Percentiles rank a stretch among this genome's conserved stretches.
Conservation (phyloP, 2,888 invertebrate genomes). For the Latrodectus hesperus region DNA sequence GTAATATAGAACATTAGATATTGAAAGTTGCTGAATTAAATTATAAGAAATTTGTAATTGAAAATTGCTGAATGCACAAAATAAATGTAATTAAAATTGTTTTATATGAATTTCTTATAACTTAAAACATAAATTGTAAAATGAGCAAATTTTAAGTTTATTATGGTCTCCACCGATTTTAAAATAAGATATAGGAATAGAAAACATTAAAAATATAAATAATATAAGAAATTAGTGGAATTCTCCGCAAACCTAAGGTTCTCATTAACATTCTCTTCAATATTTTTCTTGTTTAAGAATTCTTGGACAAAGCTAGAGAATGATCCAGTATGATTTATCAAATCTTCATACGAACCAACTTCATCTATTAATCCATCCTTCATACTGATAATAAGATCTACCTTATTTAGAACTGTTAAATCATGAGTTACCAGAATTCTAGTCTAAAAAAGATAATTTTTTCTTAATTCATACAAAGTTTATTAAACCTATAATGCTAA, state of each 20-base stretch:
- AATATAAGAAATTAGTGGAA: no score
- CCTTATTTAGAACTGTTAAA: conserved; percentile 76
- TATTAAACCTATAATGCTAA: background rate
- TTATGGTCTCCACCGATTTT: no score
- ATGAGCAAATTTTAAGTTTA: no score
- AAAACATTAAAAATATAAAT: no score
- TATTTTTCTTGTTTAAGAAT: conserved; percentile 7
- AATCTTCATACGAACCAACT: conserved; percentile 75
- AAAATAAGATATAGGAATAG: no score
- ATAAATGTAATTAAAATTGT: no score
- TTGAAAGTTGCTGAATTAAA: no score
- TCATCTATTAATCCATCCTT: conserved; percentile 76
- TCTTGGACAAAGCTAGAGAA: conserved; percentile 55
- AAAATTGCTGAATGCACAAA: no score
- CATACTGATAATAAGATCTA: conserved; percentile 76
- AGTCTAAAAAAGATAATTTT: conserved; percentile 76
- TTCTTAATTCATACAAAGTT: background rate
- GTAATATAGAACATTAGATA: no score
- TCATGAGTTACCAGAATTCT: conserved; percentile 78
- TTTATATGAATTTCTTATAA: no score
- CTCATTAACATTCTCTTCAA: conserved; percentile 15
- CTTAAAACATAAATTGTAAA: no score
- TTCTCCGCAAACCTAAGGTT: conserved; percentile 2
- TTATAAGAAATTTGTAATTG: no score
- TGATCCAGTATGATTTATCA: conserved; percentile 69